Base-by-base conservation (phyloP, 1,140 invertebrate genomes). In the Penaeus chinensis region DNA sequence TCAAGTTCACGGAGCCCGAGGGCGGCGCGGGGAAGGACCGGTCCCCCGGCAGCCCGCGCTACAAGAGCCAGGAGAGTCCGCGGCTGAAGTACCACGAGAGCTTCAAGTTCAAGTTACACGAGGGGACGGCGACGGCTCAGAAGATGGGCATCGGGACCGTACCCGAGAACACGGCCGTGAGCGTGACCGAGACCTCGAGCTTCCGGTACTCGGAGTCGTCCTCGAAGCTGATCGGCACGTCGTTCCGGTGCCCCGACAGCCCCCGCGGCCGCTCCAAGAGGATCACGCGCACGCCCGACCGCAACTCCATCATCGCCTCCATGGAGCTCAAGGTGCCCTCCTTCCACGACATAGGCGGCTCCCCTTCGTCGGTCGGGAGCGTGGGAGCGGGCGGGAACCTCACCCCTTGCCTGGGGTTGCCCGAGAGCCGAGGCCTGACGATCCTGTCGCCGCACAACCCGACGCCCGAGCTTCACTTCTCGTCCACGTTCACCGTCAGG, bases 361-460 rank as follows among this genome's bases (percentile, higher is more conserved):
- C 78, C 74, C 83, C 89, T 20, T 77, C 69, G 20, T 69, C 89
- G 37, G 76, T 61, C 5, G 63, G 78, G 10, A 82, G 84, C 37
- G 82, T 32, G 11, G 47, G 37, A 18, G 80, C 47, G 16, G n/a
- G 66, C 42, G 74, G 84, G 10, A 47, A 85, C 27, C 85, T 85
- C 16, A 85, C 89, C 18, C 85, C 89, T 7, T 54, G 88, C 13
- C 20, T 84, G 71, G 89, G 89, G 3, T 83, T 66, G n/a, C 88
- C 85, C 8, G 92, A 93, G 54, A 94, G 95, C 82, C 91, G 94
- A 24, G 94, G 93, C 69, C 93, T 96, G 42, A 96, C 95, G 11
- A 96, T 96, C 74, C 92, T 96, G 65, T 96, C 95, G 71, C 95
- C 95, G 0, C 95, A 96, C 91, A 95, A 95, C 90, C 95, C 95